Evolutionary conservation across 1,140 invertebrate genomes (phyloP).

Genomic region (Drosophila busckii): DNA sequence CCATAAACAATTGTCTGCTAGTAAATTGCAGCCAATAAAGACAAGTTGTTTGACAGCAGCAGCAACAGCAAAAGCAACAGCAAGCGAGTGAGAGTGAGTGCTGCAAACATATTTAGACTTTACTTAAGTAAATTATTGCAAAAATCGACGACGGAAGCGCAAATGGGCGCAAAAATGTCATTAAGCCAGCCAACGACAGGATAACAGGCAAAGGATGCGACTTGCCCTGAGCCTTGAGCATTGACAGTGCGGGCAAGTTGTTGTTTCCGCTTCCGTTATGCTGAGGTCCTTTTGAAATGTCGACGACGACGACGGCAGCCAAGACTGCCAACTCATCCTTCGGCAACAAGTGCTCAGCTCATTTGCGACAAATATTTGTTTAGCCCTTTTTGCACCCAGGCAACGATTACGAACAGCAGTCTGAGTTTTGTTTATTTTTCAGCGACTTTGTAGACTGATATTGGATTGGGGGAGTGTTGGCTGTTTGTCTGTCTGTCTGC

Average conservation of each 20-base stretch:
- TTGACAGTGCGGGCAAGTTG: constrained; percentile 60
- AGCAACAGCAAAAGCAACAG: too few species aligned
- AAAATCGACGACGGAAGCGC: constrained; percentile 63
- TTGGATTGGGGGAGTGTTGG: too few species aligned
- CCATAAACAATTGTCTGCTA: constrained; percentile 60
- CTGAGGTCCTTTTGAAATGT: constrained; percentile 56
- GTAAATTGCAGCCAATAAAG: constrained; percentile 25
- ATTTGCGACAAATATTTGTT: constrained; percentile 72
- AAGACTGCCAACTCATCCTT: constrained; percentile 6
- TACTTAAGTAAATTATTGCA: constrained; percentile 73
- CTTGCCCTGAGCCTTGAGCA: not conserved
- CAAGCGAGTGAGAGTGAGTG: not conserved
- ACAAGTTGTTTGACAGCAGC: not conserved
- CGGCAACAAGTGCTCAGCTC: constrained; percentile 36
- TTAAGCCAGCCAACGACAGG: constrained; percentile 47
- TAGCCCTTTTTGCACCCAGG: constrained; percentile 58
- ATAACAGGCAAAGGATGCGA: constrained; percentile 5
- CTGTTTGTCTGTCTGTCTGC: not conserved
- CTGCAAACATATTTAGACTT: constrained; percentile 53
- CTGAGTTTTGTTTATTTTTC: constrained; percentile 44
- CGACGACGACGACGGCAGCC: constrained; percentile 29
- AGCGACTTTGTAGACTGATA: not conserved
- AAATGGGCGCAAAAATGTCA: constrained; percentile 74
- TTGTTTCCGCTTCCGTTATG: constrained; percentile 71
- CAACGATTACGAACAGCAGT: constrained; percentile 40